These are phyloP conservation scores for Pissodes strobi DNA, from an alignment of 1,140 invertebrate genomes.

Conservation along the genomic window DNA sequence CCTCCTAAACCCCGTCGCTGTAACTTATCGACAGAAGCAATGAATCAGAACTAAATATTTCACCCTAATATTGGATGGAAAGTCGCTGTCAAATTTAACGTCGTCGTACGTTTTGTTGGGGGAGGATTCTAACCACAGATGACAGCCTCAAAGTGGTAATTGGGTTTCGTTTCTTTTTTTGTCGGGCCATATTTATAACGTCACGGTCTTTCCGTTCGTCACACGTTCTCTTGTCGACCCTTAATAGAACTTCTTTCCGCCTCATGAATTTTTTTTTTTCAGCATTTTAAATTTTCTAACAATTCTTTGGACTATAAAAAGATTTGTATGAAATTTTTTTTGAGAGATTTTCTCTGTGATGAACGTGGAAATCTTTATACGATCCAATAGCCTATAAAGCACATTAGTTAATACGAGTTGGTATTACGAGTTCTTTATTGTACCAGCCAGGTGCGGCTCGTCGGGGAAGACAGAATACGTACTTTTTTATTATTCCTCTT, in stretches of 20 bases:
- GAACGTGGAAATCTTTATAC: too few species aligned
- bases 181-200: constrained; percentile 36
- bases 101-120: constrained; percentile 28
- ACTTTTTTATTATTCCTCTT: too few species aligned
- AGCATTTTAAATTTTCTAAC: neutral
- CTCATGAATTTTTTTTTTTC: neutral
- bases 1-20: constrained; percentile 6
- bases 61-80: constrained; percentile 35
- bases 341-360: too few species aligned
- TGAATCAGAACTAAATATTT: constrained; percentile 40
- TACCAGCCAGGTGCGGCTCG: too few species aligned
- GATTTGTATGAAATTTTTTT: too few species aligned
- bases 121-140: constrained; percentile 37
- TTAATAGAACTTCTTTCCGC: constrained; percentile 21
- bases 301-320: neutral
- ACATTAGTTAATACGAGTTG: too few species aligned
- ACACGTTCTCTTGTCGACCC: constrained; percentile 17
- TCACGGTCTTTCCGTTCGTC: constrained; percentile 30
- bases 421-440: too few species aligned
- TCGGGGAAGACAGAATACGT: too few species aligned
- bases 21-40: constrained; percentile 34
- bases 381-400: too few species aligned
- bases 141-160: constrained; percentile 37
- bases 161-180: constrained; percentile 40
- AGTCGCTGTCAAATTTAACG: constrained; percentile 38